A percentile compares a stretch with the other conserved stretches of the same genome.
phyloP scores from a whole-genome alignment of 2,888 invertebrate species.

The Lepidochrysops patricia region DNA sequence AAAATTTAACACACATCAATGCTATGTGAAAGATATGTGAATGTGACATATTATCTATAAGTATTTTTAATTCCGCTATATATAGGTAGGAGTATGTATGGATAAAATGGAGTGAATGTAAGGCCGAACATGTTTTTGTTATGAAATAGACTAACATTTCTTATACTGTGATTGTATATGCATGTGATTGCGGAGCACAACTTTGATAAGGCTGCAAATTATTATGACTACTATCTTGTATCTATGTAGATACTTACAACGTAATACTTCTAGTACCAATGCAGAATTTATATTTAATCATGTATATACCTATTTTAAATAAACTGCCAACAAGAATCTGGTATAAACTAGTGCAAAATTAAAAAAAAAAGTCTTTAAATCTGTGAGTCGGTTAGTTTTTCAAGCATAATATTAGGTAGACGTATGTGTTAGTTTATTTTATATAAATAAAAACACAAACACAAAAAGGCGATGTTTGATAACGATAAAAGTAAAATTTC shows the following conservation, averaged over 20 bases:
- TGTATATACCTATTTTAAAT: no score
- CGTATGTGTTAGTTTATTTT: neutral
- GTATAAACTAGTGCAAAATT: neutral
- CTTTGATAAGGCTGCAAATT: neutral
- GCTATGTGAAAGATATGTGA: neutral
- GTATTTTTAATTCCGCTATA: conserved; percentile 19
- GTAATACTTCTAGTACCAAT: no score
- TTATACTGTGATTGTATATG: neutral
- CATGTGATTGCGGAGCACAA: neutral
- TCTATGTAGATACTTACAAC: neutral
- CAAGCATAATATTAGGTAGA: neutral
- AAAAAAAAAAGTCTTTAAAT: neutral
- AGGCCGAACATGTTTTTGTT: conserved; percentile 33
- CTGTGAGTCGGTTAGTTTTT: neutral
- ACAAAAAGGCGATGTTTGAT: neutral
- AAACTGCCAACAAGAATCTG: no score
- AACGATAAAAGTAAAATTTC: neutral
- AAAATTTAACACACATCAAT: neutral
- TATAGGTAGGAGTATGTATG: no score
- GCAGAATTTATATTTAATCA: no score
- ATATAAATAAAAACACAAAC: neutral
- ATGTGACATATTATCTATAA: conserved; percentile 12
- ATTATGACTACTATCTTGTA: no score
- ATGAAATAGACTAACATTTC: conserved; percentile 20
- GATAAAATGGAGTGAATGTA: conserved; percentile 38